A percentile compares a stretch with the other conserved stretches of the same genome.
Evolutionary conservation across 2,113 vertebrate genomes (phyloP).

Genomic region (Arvicanthis niloticus): DNA sequence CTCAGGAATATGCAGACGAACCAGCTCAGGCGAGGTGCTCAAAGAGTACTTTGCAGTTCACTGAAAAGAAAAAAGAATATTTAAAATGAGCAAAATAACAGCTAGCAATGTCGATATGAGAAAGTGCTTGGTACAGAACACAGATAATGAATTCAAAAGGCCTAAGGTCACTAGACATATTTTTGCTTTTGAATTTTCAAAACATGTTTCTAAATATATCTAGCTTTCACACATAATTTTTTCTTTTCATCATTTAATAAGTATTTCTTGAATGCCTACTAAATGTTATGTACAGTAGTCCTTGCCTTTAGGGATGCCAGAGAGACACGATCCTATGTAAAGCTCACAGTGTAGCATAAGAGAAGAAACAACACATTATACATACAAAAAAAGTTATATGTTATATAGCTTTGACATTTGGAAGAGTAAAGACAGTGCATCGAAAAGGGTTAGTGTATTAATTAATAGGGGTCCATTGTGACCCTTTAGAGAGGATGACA

Average conservation of each 20-base stretch:
- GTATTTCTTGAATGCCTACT: background rate
- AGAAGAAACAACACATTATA: background rate
- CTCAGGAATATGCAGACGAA: background rate
- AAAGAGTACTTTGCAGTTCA: background rate
- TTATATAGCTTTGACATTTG: background rate
- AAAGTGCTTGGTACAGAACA: background rate
- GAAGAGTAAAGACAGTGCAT: background rate
- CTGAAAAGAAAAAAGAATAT: background rate
- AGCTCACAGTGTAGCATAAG: background rate
- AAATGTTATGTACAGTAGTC: background rate
- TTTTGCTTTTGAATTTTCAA: conserved; percentile 11
- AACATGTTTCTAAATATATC: conserved; percentile 36
- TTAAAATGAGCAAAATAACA: conserved; percentile 46
- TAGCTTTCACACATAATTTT: background rate
- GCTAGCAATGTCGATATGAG: background rate
- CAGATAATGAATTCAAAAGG: conserved; percentile 43
- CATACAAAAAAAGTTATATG: background rate
- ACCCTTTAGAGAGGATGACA: background rate
- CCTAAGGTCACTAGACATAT: background rate
- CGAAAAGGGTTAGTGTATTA: background rate
- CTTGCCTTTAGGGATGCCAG: background rate
- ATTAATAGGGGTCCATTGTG: background rate
- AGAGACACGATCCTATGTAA: background rate
- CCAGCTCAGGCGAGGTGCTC: background rate
- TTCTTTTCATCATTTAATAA: conserved; percentile 33